Conservation (phyloP, 2,113 vertebrate species). For the Emydocephalus ijimae region DNA sequence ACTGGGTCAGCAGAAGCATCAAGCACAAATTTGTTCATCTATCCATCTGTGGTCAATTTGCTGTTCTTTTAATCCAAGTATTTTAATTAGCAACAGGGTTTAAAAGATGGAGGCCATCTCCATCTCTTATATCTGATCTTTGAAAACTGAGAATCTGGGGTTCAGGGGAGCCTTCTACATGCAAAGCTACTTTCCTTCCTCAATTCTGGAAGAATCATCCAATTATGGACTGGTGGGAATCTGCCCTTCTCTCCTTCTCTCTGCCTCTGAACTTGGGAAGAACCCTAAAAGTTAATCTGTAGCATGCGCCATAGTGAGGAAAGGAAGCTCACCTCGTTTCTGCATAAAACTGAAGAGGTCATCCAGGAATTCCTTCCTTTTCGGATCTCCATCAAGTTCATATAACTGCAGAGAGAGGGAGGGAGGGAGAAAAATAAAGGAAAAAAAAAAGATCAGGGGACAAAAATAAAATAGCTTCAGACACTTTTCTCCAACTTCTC, state of each 20-base stretch:
- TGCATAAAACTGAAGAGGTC: slow-evolving; percentile 99
- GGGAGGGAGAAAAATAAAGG: neutral
- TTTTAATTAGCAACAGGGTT: neutral
- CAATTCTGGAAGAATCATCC: neutral
- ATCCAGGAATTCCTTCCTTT: slow-evolving; percentile 94
- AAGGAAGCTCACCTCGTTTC: slow-evolving; percentile 82
- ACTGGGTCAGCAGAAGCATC: neutral
- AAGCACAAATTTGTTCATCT: neutral
- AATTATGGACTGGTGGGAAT: neutral
- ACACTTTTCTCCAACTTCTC: neutral
- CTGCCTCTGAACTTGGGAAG: neutral
- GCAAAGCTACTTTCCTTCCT: neutral
- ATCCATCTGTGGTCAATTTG: neutral
- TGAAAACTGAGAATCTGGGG: neutral
- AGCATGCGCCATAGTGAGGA: neutral
- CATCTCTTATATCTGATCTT: neutral
- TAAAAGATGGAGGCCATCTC: neutral
- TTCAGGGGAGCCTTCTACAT: neutral
- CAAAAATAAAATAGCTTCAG: neutral
- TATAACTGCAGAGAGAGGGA: slow-evolving; percentile 77
- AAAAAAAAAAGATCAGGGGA: neutral
- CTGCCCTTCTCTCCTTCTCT: neutral
- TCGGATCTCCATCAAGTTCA: slow-evolving; percentile 90
- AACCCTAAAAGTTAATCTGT: neutral
- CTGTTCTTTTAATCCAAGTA: neutral